Percentiles rank a stretch among this genome's conserved stretches.
Evolutionary conservation across 2,797 vertebrate genomes (phyloP).

Genomic region (Enteromius fasciolatus): DNA sequence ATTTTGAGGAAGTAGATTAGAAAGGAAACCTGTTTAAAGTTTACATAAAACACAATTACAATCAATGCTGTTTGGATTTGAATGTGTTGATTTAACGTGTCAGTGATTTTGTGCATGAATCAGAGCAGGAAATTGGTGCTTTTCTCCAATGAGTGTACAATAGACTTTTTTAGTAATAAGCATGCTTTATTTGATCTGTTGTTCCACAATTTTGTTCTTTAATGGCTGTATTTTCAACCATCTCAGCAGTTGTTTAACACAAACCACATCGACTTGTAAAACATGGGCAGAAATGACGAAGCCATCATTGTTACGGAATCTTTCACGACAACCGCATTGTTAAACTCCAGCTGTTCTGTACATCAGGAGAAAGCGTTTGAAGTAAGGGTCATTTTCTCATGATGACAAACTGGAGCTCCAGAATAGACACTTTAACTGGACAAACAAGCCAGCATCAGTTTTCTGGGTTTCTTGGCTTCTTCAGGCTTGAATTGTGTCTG

Average conservation of each 20-base stretch:
- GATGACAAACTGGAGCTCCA: conserved; percentile 25
- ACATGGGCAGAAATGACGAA: conserved; percentile 55
- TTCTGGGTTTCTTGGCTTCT: conserved; percentile 72
- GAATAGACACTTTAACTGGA: conserved; percentile 22
- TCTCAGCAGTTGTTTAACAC: conserved; percentile 57
- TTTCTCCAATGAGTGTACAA: background rate
- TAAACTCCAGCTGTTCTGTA: conserved; percentile 67
- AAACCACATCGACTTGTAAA: conserved; percentile 63
- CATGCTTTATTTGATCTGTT: background rate
- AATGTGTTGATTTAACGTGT: background rate
- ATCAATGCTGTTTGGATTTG: conserved; percentile 7
- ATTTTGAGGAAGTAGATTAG: background rate
- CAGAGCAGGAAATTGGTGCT: background rate
- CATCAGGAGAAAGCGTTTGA: conserved; percentile 50
- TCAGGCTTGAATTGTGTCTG: conserved; percentile 66
- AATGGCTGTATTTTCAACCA: conserved; percentile 13
- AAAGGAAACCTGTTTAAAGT: conserved; percentile 26
- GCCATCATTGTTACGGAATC: conserved; percentile 70
- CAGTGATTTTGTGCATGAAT: background rate
- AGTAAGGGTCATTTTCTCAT: conserved; percentile 17
- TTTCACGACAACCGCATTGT: conserved; percentile 60
- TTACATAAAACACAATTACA: background rate
- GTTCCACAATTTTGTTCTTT: conserved; percentile 13
- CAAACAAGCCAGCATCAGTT: conserved; percentile 6
- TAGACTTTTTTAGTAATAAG: background rate